A percentile compares a stretch with the other conserved stretches of the same genome.
phyloP scores from a whole-genome alignment of 2,888 invertebrate species.

The Drosophila colorata region DNA sequence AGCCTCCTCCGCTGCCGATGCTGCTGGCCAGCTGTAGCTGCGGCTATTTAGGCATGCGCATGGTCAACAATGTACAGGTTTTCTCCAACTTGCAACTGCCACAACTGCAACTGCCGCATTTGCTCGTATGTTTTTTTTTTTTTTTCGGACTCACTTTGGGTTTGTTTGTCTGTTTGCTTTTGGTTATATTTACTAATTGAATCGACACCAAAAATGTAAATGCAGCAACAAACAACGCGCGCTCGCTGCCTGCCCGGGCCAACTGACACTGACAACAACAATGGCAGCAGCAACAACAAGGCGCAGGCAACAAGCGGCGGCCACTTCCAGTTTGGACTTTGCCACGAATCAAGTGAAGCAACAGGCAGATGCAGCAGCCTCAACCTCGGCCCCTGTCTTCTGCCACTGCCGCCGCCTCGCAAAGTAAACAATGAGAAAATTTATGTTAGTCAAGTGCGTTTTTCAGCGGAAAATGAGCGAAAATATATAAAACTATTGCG shows the following conservation, averaged over 20 bases:
- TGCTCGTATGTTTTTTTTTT: constrained; percentile 43
- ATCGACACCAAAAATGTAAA: constrained; percentile 85
- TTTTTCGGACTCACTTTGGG: constrained; percentile 29
- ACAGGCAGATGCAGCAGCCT: constrained; percentile 56
- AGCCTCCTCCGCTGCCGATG: constrained; percentile 21
- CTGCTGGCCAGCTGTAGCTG: constrained; percentile 20
- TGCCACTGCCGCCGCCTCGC: constrained; percentile 26
- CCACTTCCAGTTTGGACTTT: constrained; percentile 65
- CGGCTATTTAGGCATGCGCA: constrained; percentile 74
- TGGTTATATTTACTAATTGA: constrained; percentile 85
- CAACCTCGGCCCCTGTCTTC: constrained; percentile 31
- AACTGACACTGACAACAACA: constrained; percentile 60
- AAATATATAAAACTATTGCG: constrained; percentile 68
- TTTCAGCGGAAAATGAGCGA: constrained; percentile 77
- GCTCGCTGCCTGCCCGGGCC: constrained; percentile 23
- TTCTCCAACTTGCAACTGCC: constrained; percentile 47
- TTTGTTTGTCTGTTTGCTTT: constrained; percentile 79
- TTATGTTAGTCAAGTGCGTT: constrained; percentile 79
- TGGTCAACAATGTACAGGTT: constrained; percentile 79
- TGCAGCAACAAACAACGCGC: constrained; percentile 78
- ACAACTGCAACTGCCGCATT: constrained; percentile 54
- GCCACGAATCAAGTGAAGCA: constrained; percentile 42
- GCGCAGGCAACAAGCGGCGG: constrained; percentile 22
- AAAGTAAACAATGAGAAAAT: constrained; percentile 78
- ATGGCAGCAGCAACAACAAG: constrained; percentile 34